Percentiles rank a stretch among this genome's conserved stretches.
phyloP scores from a whole-genome alignment of 2,113 vertebrate species.

The Nibea coibor region DNA sequence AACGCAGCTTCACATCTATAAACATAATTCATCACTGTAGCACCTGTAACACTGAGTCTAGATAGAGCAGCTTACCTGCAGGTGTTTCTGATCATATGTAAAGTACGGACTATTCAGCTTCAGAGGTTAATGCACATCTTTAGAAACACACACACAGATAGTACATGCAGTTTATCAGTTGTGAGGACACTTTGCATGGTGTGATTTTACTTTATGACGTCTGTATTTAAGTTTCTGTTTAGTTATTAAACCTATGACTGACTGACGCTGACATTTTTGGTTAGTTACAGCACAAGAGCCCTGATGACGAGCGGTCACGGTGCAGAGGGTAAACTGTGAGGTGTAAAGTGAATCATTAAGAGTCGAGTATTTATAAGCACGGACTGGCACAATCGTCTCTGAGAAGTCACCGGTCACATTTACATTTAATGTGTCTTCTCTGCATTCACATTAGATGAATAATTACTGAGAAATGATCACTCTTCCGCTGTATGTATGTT shows the following conservation, averaged over 20 bases:
- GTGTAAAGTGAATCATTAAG: neutral
- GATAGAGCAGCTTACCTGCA: neutral
- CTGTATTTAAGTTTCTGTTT: neutral
- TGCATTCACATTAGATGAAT: neutral
- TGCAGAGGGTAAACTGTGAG: neutral
- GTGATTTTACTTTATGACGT: slow-evolving; percentile 15
- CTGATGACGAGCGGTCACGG: too few species aligned
- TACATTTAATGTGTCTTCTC: neutral
- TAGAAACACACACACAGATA: neutral
- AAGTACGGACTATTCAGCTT: too few species aligned
- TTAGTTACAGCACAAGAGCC: neutral
- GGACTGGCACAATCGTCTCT: neutral
- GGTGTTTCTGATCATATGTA: neutral
- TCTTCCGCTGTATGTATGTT: slow-evolving; percentile 6
- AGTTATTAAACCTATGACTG: neutral
- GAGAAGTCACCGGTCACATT: neutral
- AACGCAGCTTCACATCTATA: too few species aligned
- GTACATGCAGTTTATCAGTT: neutral
- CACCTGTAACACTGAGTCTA: neutral
- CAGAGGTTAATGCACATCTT: neutral
- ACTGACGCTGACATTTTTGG: neutral
- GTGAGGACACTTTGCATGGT: slow-evolving; percentile 53
- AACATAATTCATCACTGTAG: neutral
- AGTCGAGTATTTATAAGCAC: neutral
- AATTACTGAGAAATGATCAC: neutral